These are phyloP conservation scores for Drosophila ogumai DNA, from an alignment of 1,140 invertebrate genomes.

Conservation along the genomic window DNA sequence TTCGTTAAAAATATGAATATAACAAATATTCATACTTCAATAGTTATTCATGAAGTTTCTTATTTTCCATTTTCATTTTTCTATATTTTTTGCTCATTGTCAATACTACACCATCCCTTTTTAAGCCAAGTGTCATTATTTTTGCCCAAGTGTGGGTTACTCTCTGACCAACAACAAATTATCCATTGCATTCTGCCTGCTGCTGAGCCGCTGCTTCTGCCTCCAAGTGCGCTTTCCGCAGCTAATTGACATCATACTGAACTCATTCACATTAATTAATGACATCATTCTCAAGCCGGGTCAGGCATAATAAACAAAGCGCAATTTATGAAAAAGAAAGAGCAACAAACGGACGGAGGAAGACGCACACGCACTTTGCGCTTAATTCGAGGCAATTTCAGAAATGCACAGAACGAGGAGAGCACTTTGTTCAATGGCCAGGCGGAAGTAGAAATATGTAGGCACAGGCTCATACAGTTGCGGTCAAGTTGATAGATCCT, in stretches of 20 bases:
- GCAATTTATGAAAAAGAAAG: slow-evolving; percentile 54
- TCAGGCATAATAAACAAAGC: slow-evolving; percentile 56
- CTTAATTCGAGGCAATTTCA: slow-evolving; percentile 75
- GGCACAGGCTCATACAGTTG: slow-evolving; percentile 9
- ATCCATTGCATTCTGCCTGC: slow-evolving; percentile 52
- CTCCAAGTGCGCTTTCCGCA: slow-evolving; percentile 78
- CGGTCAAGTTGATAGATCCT: background rate
- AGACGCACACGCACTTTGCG: slow-evolving; percentile 62
- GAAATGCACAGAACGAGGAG: slow-evolving; percentile 36
- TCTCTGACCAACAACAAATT: slow-evolving; percentile 58
- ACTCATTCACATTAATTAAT: slow-evolving; percentile 84
- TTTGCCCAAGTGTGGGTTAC: slow-evolving; percentile 32
- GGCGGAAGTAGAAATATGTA: slow-evolving; percentile 37
- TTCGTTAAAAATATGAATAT: background rate
- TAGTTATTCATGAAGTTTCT: background rate
- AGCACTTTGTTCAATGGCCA: slow-evolving; percentile 33
- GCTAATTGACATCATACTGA: slow-evolving; percentile 84
- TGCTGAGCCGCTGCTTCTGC: slow-evolving; percentile 17
- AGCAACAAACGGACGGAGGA: slow-evolving; percentile 36
- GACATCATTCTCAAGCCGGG: slow-evolving; percentile 73
- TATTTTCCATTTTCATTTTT: background rate
- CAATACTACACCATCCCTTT: background rate
- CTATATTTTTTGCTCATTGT: background rate
- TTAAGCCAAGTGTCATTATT: background rate
- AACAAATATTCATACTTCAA: background rate